Evolutionary conservation across 2,113 vertebrate species (phyloP).

Genomic region (Mormoops blainvillei): DNA sequence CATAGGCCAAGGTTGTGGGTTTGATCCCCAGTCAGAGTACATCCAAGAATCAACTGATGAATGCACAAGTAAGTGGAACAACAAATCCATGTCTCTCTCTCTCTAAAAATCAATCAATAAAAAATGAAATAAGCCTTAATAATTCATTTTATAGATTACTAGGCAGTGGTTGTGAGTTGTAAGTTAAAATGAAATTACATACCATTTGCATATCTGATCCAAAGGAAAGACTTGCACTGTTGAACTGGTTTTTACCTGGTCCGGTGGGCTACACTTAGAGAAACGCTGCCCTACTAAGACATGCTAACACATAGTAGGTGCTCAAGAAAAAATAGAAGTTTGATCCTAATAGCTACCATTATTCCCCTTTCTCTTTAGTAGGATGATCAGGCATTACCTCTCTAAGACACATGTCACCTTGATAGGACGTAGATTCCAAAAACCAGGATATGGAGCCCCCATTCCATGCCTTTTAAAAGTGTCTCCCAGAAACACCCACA

Average conservation of each 20-base stretch:
- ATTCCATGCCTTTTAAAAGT: not conserved
- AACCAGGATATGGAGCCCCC: not conserved
- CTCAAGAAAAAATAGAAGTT: not conserved
- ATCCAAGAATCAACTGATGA: too few species aligned
- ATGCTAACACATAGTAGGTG: not conserved
- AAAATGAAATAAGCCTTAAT: constrained; percentile 29
- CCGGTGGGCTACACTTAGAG: not conserved
- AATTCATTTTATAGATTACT: constrained; percentile 12
- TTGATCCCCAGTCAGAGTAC: too few species aligned
- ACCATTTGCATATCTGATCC: not conserved
- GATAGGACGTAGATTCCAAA: not conserved
- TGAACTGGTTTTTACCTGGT: not conserved
- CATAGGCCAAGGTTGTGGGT: too few species aligned
- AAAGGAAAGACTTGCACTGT: not conserved
- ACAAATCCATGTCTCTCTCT: too few species aligned
- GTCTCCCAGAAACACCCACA: not conserved
- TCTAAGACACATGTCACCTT: not conserved
- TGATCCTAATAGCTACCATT: not conserved
- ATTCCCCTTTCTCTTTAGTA: not conserved
- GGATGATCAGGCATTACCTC: not conserved
- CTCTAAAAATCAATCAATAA: too few species aligned
- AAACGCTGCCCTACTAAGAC: not conserved
- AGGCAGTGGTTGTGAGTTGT: not conserved
- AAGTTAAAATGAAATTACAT: not conserved
- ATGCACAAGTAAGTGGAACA: too few species aligned